phyloP scores from a whole-genome alignment of 2,888 invertebrate species.

The Drosophila paramelanica region DNA sequence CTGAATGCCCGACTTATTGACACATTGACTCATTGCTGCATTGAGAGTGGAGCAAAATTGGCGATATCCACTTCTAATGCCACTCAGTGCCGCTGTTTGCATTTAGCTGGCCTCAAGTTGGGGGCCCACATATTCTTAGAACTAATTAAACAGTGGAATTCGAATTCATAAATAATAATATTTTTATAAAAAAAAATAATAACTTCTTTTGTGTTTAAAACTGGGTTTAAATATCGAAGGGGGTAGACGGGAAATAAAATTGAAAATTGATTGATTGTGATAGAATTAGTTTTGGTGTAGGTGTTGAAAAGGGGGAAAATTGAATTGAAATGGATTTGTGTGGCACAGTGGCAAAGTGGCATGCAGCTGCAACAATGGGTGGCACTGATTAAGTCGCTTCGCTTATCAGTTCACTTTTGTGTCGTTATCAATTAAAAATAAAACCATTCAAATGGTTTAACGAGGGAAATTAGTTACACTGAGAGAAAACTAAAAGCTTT shows the following conservation, averaged over 20 bases:
- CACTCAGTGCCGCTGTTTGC: constrained; percentile 20
- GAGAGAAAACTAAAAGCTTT: not conserved
- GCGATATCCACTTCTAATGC: not conserved
- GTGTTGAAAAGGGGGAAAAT: not conserved
- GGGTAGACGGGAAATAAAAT: not conserved
- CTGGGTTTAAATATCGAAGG: not conserved
- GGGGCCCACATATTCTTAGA: constrained; percentile 9
- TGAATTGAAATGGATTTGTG: not conserved
- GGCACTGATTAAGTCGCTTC: constrained; percentile 5
- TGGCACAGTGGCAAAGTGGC: constrained; percentile 18
- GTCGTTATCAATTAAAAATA: not conserved
- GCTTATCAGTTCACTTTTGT: constrained; percentile 14
- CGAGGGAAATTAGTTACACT: not conserved
- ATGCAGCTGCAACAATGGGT: constrained; percentile 20
- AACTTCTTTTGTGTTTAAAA: constrained; percentile 1
- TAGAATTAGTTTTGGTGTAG: not conserved
- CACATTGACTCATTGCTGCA: constrained; percentile 23
- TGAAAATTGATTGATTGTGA: constrained; percentile 18
- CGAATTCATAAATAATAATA: not conserved
- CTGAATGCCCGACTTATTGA: constrained; percentile 22
- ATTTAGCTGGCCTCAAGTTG: constrained; percentile 14
- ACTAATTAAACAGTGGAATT: not conserved
- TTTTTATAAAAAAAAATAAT: not conserved
- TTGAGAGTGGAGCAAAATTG: constrained; percentile 10
- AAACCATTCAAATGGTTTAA: not conserved